A percentile compares a stretch with the other conserved stretches of the same genome.
These are phyloP conservation scores for Eulithis testata DNA, from an alignment of 2,888 invertebrate genomes.

Conservation along the genomic window DNA sequence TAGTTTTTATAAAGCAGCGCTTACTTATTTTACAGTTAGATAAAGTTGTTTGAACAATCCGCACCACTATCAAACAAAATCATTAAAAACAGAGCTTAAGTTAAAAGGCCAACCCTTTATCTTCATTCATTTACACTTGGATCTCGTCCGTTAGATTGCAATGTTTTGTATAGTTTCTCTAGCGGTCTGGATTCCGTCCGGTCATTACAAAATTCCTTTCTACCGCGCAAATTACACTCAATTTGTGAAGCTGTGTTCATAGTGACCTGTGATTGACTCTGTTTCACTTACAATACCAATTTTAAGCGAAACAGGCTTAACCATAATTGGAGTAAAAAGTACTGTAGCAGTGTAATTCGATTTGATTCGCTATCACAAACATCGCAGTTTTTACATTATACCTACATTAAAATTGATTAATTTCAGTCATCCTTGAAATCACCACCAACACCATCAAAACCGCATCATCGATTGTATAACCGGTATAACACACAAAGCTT, in stretches of 20 bases:
- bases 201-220: conserved; percentile 69
- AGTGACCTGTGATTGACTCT: conserved; percentile 35
- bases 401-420: no score
- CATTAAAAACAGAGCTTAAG: conserved; percentile 7
- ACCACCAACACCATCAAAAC: no score
- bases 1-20: no score
- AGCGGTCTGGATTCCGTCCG: conserved; percentile 55
- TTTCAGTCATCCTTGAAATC: no score
- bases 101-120: conserved; percentile 29
- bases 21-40: no score
- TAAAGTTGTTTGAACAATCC: no score
- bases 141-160: conserved; percentile 46
- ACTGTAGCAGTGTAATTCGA: no score
- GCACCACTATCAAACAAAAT: neutral
- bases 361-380: neutral
- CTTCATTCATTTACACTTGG: conserved; percentile 29
- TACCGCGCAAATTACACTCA: conserved; percentile 69
- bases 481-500: no score
- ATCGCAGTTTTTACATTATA: no score
- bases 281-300: neutral
- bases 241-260: conserved; percentile 66
- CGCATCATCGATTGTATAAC: no score
- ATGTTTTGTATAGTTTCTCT: conserved; percentile 54
- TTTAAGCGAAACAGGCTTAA: no score
- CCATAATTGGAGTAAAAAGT: no score